Percentiles rank a stretch among this genome's conserved stretches.
phyloP scores from a whole-genome alignment of 2,113 vertebrate species.

The Phodopus roborovskii region DNA sequence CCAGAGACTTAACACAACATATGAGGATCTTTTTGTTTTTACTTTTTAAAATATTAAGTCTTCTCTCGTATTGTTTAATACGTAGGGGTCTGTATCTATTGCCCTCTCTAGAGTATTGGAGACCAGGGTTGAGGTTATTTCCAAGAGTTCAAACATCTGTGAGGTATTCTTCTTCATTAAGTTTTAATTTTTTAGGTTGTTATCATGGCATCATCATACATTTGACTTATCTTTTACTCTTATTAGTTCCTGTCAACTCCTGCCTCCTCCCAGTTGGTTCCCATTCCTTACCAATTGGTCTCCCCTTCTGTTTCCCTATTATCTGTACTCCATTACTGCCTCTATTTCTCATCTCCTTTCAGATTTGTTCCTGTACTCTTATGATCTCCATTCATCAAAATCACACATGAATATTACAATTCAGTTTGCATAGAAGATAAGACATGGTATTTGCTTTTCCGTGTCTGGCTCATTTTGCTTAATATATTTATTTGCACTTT shows the following conservation, averaged over 20 bases:
- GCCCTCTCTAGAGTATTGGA: not conserved
- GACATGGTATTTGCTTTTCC: not conserved
- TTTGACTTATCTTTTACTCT: not conserved
- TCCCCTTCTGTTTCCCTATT: not conserved
- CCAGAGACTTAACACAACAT: not conserved
- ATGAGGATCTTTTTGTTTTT: not conserved
- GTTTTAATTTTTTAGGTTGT: not conserved
- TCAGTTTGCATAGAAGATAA: not conserved
- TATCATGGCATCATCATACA: no score
- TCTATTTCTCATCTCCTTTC: not conserved
- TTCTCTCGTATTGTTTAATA: not conserved
- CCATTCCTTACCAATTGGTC: not conserved
- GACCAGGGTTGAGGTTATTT: accelerated
- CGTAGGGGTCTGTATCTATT: not conserved
- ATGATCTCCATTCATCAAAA: not conserved
- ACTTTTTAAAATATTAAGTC: not conserved
- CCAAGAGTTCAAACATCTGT: not conserved
- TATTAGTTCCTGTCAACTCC: not conserved
- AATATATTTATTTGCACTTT: not conserved
- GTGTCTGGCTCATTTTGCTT: not conserved
- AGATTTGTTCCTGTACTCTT: not conserved
- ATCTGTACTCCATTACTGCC: not conserved
- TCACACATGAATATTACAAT: not conserved
- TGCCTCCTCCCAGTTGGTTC: not conserved
- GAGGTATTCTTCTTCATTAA: not conserved